Evolutionary conservation across 2,888 invertebrate species (phyloP), one percentile per base, ranked within the genome.

Genomic region (Dimorphilus gyrociliatus): DNA sequence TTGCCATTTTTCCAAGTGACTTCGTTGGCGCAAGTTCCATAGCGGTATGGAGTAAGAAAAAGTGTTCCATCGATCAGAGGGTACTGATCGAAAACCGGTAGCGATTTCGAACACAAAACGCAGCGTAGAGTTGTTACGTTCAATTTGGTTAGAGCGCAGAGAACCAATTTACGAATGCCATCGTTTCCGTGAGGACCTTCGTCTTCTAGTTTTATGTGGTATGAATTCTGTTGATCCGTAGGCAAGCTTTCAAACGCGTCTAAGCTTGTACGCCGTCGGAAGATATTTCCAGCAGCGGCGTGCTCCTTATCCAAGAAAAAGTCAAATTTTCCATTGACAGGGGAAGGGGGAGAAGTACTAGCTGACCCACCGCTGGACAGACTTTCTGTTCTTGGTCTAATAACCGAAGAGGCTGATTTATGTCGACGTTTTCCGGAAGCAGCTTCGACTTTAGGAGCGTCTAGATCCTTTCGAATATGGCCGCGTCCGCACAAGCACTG

Each of bases 191-290:
- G 88, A 66, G 86, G 85, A 41, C 86, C 88, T 61, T 94, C 92
- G 60, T 94, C 92, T 67, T 94, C 92, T 72, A 92, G 86, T 81
- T 92, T 92, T 63, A 94, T 90, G 72, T 92, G 88, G 72, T 90
- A 92, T 56, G 90, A 88, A 72, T 94, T 94, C 63, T 88, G 78
- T 70, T 90, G 90, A 63, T 84, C 79, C 65, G 77, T 78, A 46
- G 92, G 92, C 56, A 94, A 73, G 48, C 47, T 40, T 33, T 44
- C 51, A 40, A 61, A 58, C 32, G 84, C 81, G 53, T 85, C 81
- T 71, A 88, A 85, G 68, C 90, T 88, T 62, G 78, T 70, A 46
- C 94, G 77, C 51, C 85, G 75, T 25, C 80, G 78, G 69, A 94
- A 94, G 50, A 92, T 85, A 34, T 55, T 57, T 2, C 56, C 57